Evolutionary conservation across 2,113 vertebrate species (phyloP), one percentile per base, ranked within the genome.

Genomic region (Salvelinus sp.): DNA sequence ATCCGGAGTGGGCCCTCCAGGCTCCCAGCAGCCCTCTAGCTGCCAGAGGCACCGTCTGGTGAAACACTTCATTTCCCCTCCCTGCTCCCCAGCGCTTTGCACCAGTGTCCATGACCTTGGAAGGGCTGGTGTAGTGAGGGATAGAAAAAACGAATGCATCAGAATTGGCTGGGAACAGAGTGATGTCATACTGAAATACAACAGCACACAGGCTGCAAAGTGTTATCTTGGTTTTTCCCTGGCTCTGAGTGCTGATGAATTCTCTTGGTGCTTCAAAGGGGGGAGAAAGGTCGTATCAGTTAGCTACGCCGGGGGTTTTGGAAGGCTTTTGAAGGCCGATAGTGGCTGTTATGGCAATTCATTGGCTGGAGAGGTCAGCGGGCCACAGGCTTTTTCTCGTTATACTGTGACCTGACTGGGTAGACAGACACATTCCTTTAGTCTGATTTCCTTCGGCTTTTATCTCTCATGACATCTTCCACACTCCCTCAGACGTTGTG

Each of bases 371-470:
- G 38, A 12, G 38, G 38, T 90, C 84, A 87, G 71, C 0, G 60
- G 84, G 85, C 76, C 85, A 81, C 88, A 82, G 76, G 25, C 83
- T 87, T 90, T 88, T 88, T 90, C 84, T 89, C 84, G 90, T 91
- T 91, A 90, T 77, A 81, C 68, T 27, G 23, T 79, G 87, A 89
- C 85, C 79, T 81, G 60, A 63, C 20, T 33, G 57, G 69, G 76
- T 72, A 18, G 65, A 33, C 78, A 62, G 28, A 33, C 78, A 57
- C 86, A 88, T 90, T 90, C 89, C 78, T 86, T 75, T 64, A 66
- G 77, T 89, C 79, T 79, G 75, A 75, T 81, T 83, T 85, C 58
- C 38, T 0, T 74, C 76, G 68, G 27, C 60, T 82, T 85, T 82
- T 58, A 72, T 85, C 76, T 76, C 68, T 80, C 74, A 9, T 38